Conservation (phyloP, 23 tunicate species). For the Phallusia fumigata region DNA sequence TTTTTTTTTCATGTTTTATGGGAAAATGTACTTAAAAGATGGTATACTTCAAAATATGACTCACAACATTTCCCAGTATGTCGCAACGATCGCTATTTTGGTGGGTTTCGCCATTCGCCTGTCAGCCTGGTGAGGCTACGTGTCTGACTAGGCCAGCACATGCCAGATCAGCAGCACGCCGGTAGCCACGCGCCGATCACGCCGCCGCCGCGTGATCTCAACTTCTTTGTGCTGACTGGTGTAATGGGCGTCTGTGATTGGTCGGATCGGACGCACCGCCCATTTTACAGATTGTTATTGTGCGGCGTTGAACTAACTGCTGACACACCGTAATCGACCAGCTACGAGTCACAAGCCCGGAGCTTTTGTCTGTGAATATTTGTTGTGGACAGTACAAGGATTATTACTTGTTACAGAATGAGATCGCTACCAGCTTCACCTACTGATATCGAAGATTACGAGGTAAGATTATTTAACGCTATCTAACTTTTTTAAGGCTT, state of each 20-base stretch:
- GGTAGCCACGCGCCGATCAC: constrained; percentile 3
- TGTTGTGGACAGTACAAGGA: neutral
- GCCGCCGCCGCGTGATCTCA: neutral
- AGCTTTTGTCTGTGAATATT: neutral
- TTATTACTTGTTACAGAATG: constrained; percentile 14
- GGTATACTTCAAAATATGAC: neutral
- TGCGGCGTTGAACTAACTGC: neutral
- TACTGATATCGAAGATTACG: constrained; percentile 29
- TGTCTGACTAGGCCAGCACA: neutral
- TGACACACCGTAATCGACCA: neutral
- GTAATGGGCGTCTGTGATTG: neutral
- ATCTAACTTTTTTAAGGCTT: too few species aligned
- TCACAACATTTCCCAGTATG: neutral
- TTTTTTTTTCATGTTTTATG: too few species aligned
- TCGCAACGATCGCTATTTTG: neutral
- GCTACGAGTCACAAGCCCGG: neutral
- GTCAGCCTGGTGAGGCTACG: neutral
- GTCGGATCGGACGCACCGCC: neutral
- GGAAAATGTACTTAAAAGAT: too few species aligned
- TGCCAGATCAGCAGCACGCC: neutral
- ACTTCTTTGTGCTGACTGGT: neutral
- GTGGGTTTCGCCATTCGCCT: neutral
- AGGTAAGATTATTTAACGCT: too few species aligned
- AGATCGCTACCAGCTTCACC: constrained; percentile 58
- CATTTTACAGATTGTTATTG: neutral